Evolutionary conservation across 2,888 invertebrate species (phyloP).

Genomic region (Leptopilina myrica): DNA sequence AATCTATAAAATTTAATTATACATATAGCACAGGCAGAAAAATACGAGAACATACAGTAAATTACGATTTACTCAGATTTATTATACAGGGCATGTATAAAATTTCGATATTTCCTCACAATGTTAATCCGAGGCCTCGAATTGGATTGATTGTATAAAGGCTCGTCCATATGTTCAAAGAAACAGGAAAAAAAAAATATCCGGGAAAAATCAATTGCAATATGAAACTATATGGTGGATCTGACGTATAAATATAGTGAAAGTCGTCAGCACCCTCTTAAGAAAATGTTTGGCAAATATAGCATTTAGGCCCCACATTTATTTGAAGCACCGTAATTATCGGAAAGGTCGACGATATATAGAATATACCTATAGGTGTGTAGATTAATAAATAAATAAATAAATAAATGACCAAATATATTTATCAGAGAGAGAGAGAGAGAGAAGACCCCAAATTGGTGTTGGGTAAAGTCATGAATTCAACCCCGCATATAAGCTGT

Average conservation of each 20-base stretch:
- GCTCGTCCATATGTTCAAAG: slow-evolving; percentile 15
- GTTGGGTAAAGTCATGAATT: slow-evolving; percentile 58
- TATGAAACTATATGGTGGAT: not conserved
- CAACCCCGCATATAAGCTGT: slow-evolving; percentile 65
- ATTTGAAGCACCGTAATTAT: slow-evolving; percentile 54
- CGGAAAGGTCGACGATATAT: slow-evolving; percentile 64
- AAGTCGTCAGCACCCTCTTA: slow-evolving; percentile 35
- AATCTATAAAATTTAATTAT: too few relatives aligned
- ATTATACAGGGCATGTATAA: not conserved
- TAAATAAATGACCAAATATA: too few relatives aligned
- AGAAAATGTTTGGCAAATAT: slow-evolving; percentile 69
- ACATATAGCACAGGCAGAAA: too few relatives aligned
- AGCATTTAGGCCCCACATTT: slow-evolving; percentile 58
- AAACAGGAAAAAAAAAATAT: not conserved
- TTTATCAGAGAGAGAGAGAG: too few relatives aligned
- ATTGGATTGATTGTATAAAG: slow-evolving; percentile 23
- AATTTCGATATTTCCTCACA: slow-evolving; percentile 1
- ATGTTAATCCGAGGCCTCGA: not conserved
- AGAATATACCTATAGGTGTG: slow-evolving; percentile 32
- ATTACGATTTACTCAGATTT: slow-evolving; percentile 1
- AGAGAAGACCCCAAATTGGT: slow-evolving; percentile 28
- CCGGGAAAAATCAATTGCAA: slow-evolving; percentile 14
- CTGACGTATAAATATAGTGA: not conserved
- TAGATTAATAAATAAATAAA: too few relatives aligned
- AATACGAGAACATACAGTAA: too few relatives aligned